Percentiles rank a stretch among this genome's conserved stretches.
Evolutionary conservation across 2,888 invertebrate genomes (phyloP).

Genomic region (Heteromurus nitidus): DNA sequence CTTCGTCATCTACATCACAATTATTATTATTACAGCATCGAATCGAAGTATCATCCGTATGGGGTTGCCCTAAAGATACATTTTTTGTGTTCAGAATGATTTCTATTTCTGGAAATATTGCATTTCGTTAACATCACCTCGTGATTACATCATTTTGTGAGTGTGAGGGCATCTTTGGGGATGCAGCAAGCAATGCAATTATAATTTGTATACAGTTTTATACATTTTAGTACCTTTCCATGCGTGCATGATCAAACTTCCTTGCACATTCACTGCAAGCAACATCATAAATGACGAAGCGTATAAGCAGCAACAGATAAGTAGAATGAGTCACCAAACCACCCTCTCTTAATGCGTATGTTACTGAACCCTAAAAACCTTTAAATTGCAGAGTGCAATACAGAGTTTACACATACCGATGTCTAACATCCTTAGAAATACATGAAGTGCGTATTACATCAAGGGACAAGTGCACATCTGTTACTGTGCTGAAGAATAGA

Average conservation of each 20-base stretch:
- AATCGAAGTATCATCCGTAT: no score
- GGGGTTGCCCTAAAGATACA: no score
- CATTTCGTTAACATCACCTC: neutral
- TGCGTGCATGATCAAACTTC: neutral
- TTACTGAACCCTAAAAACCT: neutral
- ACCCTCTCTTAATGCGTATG: neutral
- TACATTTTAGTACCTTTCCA: neutral
- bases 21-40: no score
- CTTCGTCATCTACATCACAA: neutral
- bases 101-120: neutral
- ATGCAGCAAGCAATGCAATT: neutral
- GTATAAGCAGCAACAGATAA: slow-evolving; percentile 6
- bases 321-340: slow-evolving; percentile 26
- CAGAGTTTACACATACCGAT: neutral
- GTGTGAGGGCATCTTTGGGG: neutral
- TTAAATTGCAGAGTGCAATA: neutral
- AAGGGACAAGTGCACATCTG: slow-evolving; percentile 26
- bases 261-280: neutral
- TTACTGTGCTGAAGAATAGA: neutral
- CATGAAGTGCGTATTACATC: neutral
- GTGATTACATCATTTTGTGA: neutral
- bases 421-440: neutral
- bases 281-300: neutral
- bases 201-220: neutral
- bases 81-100: neutral